Base-by-base conservation (phyloP, 2,888 invertebrate species). In the Tenthredo amoena region DNA sequence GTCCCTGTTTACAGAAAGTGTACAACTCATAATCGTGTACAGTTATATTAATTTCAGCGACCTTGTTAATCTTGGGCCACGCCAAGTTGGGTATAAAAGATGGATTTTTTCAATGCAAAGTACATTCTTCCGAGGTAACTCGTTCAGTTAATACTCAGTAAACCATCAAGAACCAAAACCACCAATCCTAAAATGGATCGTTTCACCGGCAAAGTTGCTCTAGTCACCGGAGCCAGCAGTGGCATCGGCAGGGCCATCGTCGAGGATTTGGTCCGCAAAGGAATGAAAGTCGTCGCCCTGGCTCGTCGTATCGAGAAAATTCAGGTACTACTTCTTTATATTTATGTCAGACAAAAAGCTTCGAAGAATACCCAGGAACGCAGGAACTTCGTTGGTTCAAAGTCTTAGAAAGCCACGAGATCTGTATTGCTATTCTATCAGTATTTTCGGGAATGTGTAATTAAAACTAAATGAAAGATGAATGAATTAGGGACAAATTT, bases 281-380 rank as follows among this genome's bases (percentile, higher is more conserved):
- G 83, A 55, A 91, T 94, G 91, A 93, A 91, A 86, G 94, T 94
- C 1, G 89, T 94, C 1, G 94, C 94, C 1, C 91, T 94, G 86
- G 93, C 92, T 7, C 88, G 92, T 43, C 91, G 91, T 55, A 87
- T 93, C 0, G 92, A 93, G 34, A 90, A 91, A 81, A 91, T 94
- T 21, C 89, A 93, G 88, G 91, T 89, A 86, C 81, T 84, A n/a
- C 37, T 71, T 3, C 5, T 68, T 5, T 31, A 86, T 85, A 15
- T 77, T 18, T 21, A 83, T 43, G 58, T 86, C 9, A 81, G 81
- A 12, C 34, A 37, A 62, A 72, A 37, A 18, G 34, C 7, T 82
- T 34, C 65, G n/a, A 2, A 62, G 9, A 10, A 26, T 62, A 15
- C 10, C 34, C 18, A 74, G 21, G 12, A 47, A 21, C 26, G 6